phyloP scores from a whole-genome alignment of 1,140 invertebrate genomes.

The Bradysia coprophila region DNA sequence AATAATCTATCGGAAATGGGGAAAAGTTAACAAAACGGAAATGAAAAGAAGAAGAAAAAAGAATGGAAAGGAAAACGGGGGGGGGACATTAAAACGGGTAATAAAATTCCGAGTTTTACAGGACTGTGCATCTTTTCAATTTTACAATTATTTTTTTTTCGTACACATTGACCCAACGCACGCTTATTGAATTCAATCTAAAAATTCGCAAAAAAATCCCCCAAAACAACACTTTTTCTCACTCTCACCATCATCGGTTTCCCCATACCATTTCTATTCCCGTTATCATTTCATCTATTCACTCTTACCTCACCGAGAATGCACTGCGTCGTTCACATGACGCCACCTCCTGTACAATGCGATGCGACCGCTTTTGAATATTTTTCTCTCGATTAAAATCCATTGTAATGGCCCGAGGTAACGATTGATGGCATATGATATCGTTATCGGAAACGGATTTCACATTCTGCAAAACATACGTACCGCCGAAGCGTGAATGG shows the following conservation, averaged over 20 bases:
- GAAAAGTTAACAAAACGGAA: not conserved
- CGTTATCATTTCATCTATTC: too few relatives aligned
- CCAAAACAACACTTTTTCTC: too few relatives aligned
- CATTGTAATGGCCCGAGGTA: conserved; percentile 51
- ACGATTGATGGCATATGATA: conserved; percentile 72
- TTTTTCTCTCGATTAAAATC: conserved; percentile 60
- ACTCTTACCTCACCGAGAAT: conserved; percentile 44
- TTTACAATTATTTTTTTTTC: too few relatives aligned
- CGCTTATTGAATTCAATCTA: too few relatives aligned
- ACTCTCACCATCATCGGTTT: too few relatives aligned
- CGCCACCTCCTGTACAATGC: conserved; percentile 33
- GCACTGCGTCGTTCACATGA: conserved; percentile 48
- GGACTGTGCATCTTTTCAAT: too few relatives aligned
- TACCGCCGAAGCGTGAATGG: conserved; percentile 85
- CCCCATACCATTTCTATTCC: too few relatives aligned
- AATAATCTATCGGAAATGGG: conserved; percentile 35
- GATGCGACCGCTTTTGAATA: conserved; percentile 25
- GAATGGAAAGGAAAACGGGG: too few relatives aligned
- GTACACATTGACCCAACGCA: too few relatives aligned
- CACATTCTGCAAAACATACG: conserved; percentile 79
- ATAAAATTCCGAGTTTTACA: too few relatives aligned
- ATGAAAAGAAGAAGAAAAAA: conserved; percentile 12
- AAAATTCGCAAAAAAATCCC: too few relatives aligned
- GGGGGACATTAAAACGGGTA: too few relatives aligned
- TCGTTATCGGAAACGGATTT: conserved; percentile 85